Base-by-base conservation (phyloP, 2,888 invertebrate species). In the Papilio protenor region DNA sequence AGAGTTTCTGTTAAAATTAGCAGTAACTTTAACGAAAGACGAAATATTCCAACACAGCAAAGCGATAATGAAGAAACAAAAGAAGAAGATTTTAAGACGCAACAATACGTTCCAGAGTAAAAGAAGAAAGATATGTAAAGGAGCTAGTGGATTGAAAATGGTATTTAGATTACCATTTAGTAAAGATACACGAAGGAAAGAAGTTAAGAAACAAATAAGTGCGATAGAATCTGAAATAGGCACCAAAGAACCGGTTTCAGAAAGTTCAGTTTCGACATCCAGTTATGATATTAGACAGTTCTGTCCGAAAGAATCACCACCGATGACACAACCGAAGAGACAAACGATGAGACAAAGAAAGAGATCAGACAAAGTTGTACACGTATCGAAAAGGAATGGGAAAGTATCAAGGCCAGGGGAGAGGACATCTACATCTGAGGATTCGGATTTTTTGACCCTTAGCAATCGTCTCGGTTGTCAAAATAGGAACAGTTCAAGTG, bases 41-140 rank as follows among this genome's bases (percentile, higher is more conserved):
- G 98, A 98, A 91, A 95, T 98, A 80, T 98, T 98, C 87, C 97
- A 98, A 87, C 96, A 98, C 85, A 98, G 98, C 81, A 98, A 98
- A 90, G 96, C 96, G 79, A 98, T 98, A 80, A 98, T 98, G 98
- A 96, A 97, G 79, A 96, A 97, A 76, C 97, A 98, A 84, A 97
- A 96, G 87, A 97, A 97, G 88, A 97, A 96, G 86, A 94, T 96
- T 80, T 88, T 96, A 75, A 94, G 96, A 85, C 92, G 95, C 75
- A 96, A 95, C 77, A 95, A 95, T 81, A 92, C 90, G 80, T 92
- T 94, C 79, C 94, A 96, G 88, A 96, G 95, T 80, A 96, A 96
- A 83, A 89, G 95, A 81, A 95, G 95, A 83, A 96, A 95, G 84
- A 95, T 96, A 81, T 94, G 96, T 73, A 95, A 96, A 86, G 95